A percentile compares a stretch with the other conserved stretches of the same genome.
Conservation (phyloP, 2,113 vertebrate genomes). For the Ptyas mucosa region DNA sequence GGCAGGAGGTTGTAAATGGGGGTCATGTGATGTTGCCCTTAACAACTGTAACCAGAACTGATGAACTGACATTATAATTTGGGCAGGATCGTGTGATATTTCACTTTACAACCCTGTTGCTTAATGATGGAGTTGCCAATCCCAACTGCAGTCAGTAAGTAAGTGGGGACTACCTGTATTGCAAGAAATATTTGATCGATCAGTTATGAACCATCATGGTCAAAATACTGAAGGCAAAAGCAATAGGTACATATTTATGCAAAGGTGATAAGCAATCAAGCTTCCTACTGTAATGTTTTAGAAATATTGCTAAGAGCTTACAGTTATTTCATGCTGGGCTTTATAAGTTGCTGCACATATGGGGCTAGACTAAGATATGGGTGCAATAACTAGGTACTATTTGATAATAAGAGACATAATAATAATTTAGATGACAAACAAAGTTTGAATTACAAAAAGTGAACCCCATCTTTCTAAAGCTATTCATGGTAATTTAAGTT, state of each 20-base stretch:
- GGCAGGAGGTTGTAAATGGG: not conserved
- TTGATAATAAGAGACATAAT: not conserved
- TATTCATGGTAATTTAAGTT: not conserved
- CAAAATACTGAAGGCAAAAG: not conserved
- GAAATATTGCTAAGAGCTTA: not conserved
- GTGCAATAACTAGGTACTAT: not conserved
- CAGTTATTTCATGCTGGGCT: not conserved
- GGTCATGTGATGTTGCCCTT: not conserved
- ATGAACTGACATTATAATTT: not conserved
- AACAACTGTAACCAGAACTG: not conserved
- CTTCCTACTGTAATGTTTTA: not conserved
- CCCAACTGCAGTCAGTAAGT: not conserved
- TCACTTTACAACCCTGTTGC: not conserved
- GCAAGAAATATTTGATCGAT: not conserved
- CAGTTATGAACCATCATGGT: not conserved
- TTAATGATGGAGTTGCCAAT: not conserved
- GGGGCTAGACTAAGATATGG: not conserved
- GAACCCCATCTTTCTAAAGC: not conserved
- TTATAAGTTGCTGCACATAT: not conserved
- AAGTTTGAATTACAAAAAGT: not conserved
- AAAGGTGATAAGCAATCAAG: not conserved
- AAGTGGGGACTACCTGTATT: not conserved
- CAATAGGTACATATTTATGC: not conserved
- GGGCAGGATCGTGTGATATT: not conserved
- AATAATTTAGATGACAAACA: not conserved